These are phyloP conservation scores for Halcyon smyrnensis DNA, from an alignment of 2,797 vertebrate genomes.

Conservation along the genomic window DNA sequence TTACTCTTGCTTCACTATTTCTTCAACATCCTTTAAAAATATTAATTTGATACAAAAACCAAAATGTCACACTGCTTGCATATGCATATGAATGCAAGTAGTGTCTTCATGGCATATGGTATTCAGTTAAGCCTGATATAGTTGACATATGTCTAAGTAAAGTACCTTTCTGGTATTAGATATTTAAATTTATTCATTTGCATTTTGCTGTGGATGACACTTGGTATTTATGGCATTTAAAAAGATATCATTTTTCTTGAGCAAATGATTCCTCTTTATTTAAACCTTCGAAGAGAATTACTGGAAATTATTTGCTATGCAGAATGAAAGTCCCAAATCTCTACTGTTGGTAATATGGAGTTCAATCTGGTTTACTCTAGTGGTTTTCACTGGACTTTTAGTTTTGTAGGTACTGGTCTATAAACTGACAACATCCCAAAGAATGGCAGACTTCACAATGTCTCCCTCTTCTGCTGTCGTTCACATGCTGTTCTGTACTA, in stretches of 20 bases:
- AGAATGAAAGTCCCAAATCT: neutral
- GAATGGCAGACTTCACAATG: neutral
- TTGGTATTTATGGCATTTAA: neutral
- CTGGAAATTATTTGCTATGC: neutral
- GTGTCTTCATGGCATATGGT: conserved; percentile 24
- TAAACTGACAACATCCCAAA: neutral
- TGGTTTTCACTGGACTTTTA: neutral
- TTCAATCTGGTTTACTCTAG: neutral
- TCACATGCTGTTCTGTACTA: neutral
- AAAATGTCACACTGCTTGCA: neutral
- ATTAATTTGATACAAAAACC: neutral
- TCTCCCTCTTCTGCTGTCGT: neutral
- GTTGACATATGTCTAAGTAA: conserved; percentile 12
- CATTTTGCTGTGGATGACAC: neutral
- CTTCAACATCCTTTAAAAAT: conserved; percentile 11
- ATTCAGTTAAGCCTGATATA: conserved; percentile 1
- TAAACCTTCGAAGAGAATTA: neutral
- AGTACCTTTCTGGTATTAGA: conserved; percentile 1
- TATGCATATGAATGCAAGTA: neutral
- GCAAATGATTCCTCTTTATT: neutral
- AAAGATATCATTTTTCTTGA: neutral
- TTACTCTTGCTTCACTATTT: neutral
- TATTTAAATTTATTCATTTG: conserved; percentile 29
- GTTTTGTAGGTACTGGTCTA: neutral
- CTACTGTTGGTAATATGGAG: neutral